A percentile compares a stretch with the other conserved stretches of the same genome.
phyloP scores from a whole-genome alignment of 2,113 vertebrate genomes.

The Gadus macrocephalus region DNA sequence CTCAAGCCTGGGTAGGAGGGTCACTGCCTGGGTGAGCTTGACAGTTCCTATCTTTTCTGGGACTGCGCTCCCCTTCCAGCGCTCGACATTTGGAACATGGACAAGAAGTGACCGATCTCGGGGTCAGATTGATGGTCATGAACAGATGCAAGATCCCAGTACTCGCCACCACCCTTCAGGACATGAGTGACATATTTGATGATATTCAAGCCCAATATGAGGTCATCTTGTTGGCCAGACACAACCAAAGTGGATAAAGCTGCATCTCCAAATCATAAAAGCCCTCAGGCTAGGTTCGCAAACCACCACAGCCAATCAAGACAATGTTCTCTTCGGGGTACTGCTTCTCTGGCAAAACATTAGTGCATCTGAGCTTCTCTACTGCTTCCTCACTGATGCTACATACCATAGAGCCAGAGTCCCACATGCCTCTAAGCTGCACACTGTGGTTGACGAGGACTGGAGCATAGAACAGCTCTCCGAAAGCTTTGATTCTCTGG shows the following conservation, averaged over 20 bases:
- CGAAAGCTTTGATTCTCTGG: slow-evolving; percentile 1
- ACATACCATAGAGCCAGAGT: background rate
- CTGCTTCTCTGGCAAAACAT: slow-evolving; percentile 5
- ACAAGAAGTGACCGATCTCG: no score
- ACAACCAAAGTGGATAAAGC: slow-evolving; percentile 18
- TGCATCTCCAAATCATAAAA: slow-evolving; percentile 14
- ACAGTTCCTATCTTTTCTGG: no score
- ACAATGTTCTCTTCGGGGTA: slow-evolving; percentile 2
- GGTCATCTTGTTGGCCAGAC: slow-evolving; percentile 18
- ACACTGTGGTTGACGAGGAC: slow-evolving; percentile 11
- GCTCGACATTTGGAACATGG: background rate
- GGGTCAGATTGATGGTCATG: no score
- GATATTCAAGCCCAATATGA: no score
- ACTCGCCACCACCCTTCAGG: no score
- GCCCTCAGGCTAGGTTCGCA: background rate
- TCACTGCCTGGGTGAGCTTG: slow-evolving; percentile 15
- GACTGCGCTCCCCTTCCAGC: background rate
- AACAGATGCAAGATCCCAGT: no score
- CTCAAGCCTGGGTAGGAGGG: no score
- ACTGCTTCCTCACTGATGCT: slow-evolving; percentile 3
- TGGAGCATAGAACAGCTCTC: slow-evolving; percentile 18
- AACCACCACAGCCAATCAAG: slow-evolving; percentile 12
- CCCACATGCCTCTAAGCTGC: slow-evolving; percentile 8
- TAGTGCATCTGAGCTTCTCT: background rate
- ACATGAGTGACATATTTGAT: no score